These are phyloP conservation scores for Rotaria macrura DNA, from an alignment of 2,888 invertebrate species.

Conservation along the genomic window DNA sequence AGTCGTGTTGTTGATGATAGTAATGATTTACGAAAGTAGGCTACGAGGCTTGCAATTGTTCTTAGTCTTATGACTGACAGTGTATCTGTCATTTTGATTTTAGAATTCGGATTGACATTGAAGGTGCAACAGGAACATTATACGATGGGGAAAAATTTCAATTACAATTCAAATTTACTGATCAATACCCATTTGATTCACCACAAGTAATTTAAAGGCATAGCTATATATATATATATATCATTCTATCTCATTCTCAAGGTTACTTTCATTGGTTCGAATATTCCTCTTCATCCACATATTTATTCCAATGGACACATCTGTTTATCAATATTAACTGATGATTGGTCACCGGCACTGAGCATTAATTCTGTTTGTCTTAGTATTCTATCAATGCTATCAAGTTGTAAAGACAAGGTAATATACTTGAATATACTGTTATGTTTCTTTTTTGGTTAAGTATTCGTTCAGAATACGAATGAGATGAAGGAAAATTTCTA, in stretches of 20 bases:
- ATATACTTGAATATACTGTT: constrained; percentile 12
- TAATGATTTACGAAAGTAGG: neutral
- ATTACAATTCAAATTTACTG: constrained; percentile 86
- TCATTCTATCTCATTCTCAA: constrained; percentile 38
- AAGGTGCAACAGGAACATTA: constrained; percentile 80
- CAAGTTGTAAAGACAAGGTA: constrained; percentile 96
- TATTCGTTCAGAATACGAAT: too few relatives aligned
- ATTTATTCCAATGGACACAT: constrained; percentile 96
- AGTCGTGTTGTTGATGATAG: neutral
- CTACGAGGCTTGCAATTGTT: too few relatives aligned
- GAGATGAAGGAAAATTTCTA: too few relatives aligned
- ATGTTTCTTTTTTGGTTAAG: too few relatives aligned
- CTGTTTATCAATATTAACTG: constrained; percentile 90
- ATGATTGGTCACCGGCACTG: constrained; percentile 96
- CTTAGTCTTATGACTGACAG: too few relatives aligned
- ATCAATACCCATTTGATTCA: constrained; percentile 91
- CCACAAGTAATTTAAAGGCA: constrained; percentile 68
- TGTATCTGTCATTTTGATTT: neutral
- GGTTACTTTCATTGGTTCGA: constrained; percentile 61
- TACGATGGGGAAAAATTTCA: constrained; percentile 92
- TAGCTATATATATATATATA: too few relatives aligned
- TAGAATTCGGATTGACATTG: constrained; percentile 64
- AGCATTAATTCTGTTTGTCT: constrained; percentile 86
- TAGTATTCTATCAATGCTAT: constrained; percentile 93
- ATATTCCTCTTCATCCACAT: constrained; percentile 94